Evolutionary conservation across 2,797 vertebrate genomes (phyloP), one percentile per base, ranked within the genome.

Genomic region (Pampus argenteus): DNA sequence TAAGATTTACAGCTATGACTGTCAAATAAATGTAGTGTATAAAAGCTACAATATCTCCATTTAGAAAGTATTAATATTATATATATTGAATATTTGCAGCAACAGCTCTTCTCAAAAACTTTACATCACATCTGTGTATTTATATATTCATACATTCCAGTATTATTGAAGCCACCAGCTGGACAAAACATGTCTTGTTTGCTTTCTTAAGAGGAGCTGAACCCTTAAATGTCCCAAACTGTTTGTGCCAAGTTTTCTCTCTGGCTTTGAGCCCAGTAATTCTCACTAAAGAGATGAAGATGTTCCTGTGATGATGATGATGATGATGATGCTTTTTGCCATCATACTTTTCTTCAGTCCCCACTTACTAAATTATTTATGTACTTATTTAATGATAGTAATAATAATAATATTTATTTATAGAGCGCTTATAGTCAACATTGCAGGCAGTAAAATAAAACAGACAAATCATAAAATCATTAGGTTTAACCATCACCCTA

Each of bases 181-280:
- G 9, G 5, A 9, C 29, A 9, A 38, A 42, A 6, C 22, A 5
- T 36, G n/a, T 14, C 26, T 28, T 36, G 38, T 1, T 40, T 40
- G 17, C 0, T 60, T 1, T 62, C 48, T 22, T 5, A 11, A 54
- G 11, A 18, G 31, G 22, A 58, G 40, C 17, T 51, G 8, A n/a
- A 10, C 5, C 10, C 36, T 76, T 66, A 11, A 45, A 22, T 29
- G 38, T 54, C 29, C 18, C 13, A n/a, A 26, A 23, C 36, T 38
- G 28, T 22, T 40, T 40, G 25, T 52, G 20, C 29, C 17, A 13
- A 38, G 10, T 62, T 14, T 59, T 5, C 18, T 9, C 7, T 9
- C 47, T 79, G 66, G 66, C 71, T 51, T 17, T 61, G 36, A 59
- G 65, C 56, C 63, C 29, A 48, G 49, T 14, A 17, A 51, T 51